Percentiles rank a stretch among this genome's conserved stretches.
Conservation (phyloP, 1,140 invertebrate species). For the Eciton burchellii region DNA sequence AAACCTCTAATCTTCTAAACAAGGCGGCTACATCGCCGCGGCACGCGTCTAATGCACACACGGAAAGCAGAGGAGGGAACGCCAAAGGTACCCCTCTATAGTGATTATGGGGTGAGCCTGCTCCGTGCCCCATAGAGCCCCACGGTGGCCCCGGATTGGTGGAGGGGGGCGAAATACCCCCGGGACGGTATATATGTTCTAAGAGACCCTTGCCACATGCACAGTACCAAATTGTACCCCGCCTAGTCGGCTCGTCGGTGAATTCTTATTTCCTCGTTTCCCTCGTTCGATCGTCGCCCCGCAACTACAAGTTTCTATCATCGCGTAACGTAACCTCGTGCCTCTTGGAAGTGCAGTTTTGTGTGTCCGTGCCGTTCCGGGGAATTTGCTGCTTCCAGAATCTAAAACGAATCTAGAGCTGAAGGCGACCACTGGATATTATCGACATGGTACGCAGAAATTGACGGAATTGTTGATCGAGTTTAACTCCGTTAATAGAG, state of each 20-base stretch:
- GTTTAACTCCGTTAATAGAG: no score
- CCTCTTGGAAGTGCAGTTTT: constrained; percentile 6
- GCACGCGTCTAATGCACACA: constrained; percentile 78
- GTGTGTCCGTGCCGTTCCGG: not conserved
- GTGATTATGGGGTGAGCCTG: constrained; percentile 82
- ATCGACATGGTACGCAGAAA: not conserved
- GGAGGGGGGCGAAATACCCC: constrained; percentile 80
- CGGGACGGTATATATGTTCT: constrained; percentile 81
- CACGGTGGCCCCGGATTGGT: constrained; percentile 60
- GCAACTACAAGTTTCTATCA: constrained; percentile 21
- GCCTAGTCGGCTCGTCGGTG: constrained; percentile 68
- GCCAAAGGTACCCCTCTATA: constrained; percentile 75
- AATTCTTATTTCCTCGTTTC: constrained; percentile 68
- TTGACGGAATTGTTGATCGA: not conserved
- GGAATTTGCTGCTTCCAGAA: not conserved
- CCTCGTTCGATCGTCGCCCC: constrained; percentile 3
- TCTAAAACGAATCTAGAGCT: not conserved
- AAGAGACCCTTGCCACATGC: constrained; percentile 77
- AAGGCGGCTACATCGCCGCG: constrained; percentile 75
- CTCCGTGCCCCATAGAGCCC: constrained; percentile 79
- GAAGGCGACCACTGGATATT: not conserved
- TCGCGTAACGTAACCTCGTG: not conserved
- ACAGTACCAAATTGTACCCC: constrained; percentile 82
- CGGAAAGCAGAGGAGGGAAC: constrained; percentile 67
- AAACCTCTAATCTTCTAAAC: constrained; percentile 85